Evolutionary conservation across 2,888 invertebrate genomes (phyloP), one percentile per base, ranked within the genome.

Genomic region (Cecidostiba fungosa): DNA sequence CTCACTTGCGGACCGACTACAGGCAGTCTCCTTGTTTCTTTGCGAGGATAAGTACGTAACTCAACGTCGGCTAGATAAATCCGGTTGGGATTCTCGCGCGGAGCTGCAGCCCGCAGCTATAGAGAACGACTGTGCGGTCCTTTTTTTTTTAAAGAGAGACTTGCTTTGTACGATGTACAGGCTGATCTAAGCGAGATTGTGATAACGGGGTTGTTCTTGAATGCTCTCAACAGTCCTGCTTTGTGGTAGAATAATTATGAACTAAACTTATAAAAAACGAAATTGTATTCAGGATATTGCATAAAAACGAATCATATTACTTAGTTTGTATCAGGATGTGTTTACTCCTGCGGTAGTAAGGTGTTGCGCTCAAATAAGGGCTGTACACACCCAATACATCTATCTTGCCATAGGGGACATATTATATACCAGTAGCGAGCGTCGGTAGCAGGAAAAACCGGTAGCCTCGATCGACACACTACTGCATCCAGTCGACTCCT

Each of bases 11-110:
- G 69, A 14, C 19, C 50, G 50, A 50, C 50, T 50, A 4, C 19
- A 50, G 50, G 50, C 50, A 50, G 16, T 47, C 16, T 50, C 47
- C 14, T 10, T 50, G 14, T 50, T 50, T 50, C 47, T 50, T 50
- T 50, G 50, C 29, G 29, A 66, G 70, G 12, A n/a, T 66, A 81
- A 66, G 76, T 50, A 76, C n/a, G 39, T 84, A 81, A 77, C 81
- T 70, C 78, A 84, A 54, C 76, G 73, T 79, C 59, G 39, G 39
- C 23, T 59, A 69, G 78, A 85, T 85, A 85, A 78, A 82, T 82
- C 70, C 73, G 69, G 69, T 78, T 36, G 69, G 39, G 36, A 47
- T 43, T 59, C 54, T 43, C 29, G 29, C 83, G 29, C 16, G 43
- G 59, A 29, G 54, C 23, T 29, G 62, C 43, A 29, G 29, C 26